Base-by-base conservation (phyloP, 2,888 invertebrate genomes). In the Athalia rosae region DNA sequence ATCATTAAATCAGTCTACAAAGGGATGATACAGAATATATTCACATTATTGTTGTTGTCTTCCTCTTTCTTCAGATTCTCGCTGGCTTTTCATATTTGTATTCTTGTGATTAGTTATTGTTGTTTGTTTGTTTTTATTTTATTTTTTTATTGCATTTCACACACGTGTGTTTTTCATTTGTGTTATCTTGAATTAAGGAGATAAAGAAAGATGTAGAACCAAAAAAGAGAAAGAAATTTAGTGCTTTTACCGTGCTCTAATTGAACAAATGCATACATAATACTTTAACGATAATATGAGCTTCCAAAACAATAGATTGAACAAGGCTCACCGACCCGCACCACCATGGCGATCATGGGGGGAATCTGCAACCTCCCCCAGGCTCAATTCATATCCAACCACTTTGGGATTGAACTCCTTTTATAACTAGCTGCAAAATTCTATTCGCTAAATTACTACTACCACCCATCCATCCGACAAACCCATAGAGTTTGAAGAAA, bases 371-470 rank as follows among this genome's bases (percentile, higher is more conserved):
- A 15, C 43, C 50, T 58, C 58, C 71, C 58, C n/a, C 13, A 58
- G 56, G 56, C 71, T 71, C 58, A 71, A 71, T 71, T 71, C 71
- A 71, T 71, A 71, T 71, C 11, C 71, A 58, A 58, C 71, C 56
- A 71, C 71, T 71, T 71, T 71, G 11, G 45, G 47, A 28, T 28
- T 28, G 28, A 28, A 28, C 28, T 28, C 28, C 53, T 53, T 53
- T 53, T 53, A 53, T 53, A n/a, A 53, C 53, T 53, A 53, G 53
- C 53, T 53, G 53, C 53, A 53, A 53, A 53, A 53, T n/a, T 53
- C 53, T n/a, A 9, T n/a, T 53, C n/a, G 53, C 53, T n/a, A 53
- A 53, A 9, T 53, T 4, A n/a, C n/a, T 53, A 53, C 28, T 28
- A 28, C 28, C 28, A 28, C 28, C 28, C 28, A 28, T 28, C 28